phyloP scores from a whole-genome alignment of 2,797 vertebrate genomes.

The Artibeus jamaicensis region DNA sequence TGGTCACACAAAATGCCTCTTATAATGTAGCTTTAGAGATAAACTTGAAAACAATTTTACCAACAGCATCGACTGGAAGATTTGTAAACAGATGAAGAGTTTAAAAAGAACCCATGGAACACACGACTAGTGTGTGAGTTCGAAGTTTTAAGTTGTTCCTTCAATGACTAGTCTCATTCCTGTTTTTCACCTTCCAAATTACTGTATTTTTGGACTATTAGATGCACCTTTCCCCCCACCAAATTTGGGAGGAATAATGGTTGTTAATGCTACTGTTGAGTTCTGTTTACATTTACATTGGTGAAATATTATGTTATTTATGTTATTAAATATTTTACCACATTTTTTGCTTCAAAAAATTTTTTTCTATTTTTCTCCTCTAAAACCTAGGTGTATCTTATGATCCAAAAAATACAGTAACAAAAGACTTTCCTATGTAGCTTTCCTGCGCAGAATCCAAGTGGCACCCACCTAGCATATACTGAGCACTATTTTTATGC shows the following conservation, averaged over 20 bases:
- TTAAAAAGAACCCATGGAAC: neutral
- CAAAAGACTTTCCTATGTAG: too few species aligned
- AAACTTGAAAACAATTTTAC: neutral
- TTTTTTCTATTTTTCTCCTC: too few species aligned
- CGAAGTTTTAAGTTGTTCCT: neutral
- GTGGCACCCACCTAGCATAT: rapidly evolving
- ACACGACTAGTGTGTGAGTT: neutral
- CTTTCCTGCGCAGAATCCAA: neutral
- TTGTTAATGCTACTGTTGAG: too few species aligned
- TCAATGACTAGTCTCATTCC: neutral
- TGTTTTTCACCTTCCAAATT: too few species aligned
- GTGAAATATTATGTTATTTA: too few species aligned
- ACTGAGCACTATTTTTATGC: neutral
- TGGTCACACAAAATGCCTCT: neutral
- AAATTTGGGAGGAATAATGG: too few species aligned
- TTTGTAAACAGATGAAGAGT: neutral
- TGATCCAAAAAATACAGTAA: neutral
- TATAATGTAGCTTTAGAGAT: neutral
- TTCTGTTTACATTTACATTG: too few species aligned
- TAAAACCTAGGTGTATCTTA: too few species aligned
- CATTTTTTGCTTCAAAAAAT: too few species aligned
- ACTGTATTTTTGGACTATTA: too few species aligned
- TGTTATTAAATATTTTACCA: too few species aligned
- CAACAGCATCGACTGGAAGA: neutral
- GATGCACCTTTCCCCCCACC: too few species aligned